Percentiles rank a stretch among this genome's conserved stretches.
Evolutionary conservation across 2,797 vertebrate genomes (phyloP).

Genomic region (Phataginus tetradactyla): DNA sequence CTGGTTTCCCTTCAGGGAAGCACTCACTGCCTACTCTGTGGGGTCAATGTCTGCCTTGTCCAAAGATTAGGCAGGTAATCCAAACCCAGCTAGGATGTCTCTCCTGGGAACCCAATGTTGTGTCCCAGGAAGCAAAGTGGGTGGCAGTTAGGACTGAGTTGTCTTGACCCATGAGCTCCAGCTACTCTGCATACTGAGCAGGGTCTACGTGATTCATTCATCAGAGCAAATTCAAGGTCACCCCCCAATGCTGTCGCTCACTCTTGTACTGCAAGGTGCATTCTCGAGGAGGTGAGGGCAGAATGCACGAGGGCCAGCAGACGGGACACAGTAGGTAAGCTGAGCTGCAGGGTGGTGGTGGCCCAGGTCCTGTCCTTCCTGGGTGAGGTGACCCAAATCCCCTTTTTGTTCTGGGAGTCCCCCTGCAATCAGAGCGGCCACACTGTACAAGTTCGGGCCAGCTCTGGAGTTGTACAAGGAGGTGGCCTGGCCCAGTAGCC

Average conservation of each 20-base stretch:
- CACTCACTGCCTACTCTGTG: neutral
- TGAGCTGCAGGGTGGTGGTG: neutral
- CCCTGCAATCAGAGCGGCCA: neutral
- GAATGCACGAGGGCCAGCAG: too few species aligned
- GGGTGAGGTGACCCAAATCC: neutral
- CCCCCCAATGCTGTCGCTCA: neutral
- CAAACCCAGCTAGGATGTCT: neutral
- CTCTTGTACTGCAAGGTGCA: neutral
- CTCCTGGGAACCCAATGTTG: neutral
- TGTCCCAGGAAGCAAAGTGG: neutral
- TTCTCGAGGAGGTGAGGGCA: neutral
- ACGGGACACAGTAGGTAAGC: neutral
- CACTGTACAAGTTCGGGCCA: rapidly evolving
- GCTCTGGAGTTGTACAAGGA: neutral
- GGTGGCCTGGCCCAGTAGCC: neutral
- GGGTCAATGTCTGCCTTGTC: neutral
- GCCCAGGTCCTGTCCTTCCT: neutral
- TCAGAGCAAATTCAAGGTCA: neutral
- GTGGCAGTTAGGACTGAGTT: neutral
- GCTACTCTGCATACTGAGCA: neutral
- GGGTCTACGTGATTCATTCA: neutral
- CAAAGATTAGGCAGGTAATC: neutral
- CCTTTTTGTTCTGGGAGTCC: neutral
- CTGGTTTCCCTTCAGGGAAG: neutral
- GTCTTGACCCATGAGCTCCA: neutral